Evolutionary conservation across 2,113 vertebrate genomes (phyloP), one percentile per base, ranked within the genome.

Genomic region (Alosa alosa): DNA sequence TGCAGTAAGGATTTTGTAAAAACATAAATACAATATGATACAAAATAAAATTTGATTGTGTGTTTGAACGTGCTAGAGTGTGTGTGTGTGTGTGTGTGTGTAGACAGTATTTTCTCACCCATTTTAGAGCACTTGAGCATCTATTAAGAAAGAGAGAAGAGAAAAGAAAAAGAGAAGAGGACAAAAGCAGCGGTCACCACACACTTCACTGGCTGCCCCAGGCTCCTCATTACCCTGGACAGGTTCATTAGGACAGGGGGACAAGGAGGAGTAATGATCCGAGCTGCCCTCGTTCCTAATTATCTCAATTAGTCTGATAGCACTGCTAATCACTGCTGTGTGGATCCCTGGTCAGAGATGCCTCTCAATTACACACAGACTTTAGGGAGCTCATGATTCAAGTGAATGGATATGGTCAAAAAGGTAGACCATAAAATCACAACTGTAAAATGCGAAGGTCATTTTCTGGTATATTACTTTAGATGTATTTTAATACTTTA

Each of bases 101-200:
- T 36, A 52, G 4, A 52, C 0, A 84, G 4, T 45, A 49, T 86
- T 36, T 11, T 64, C 90, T 93, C 86, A 95, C 94, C 94, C 18
- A 88, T 87, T 0, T 83, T 31, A 44, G 81, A 57, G 86, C 94
- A 95, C 46, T 88, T 87, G 72, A 11, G 87, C 92, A 95, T 94
- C 94, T 95, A 86, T 88, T 5, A 82, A 22, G 88, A 46, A 85
- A 57, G n/a, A 68, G 64, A 31, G n/a, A 31, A 25, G 60, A 68
- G n/a, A 68, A 31, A 25, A 68, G 11, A 6, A 78, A n/a, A 88
- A 45, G 86, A 64, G 44, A n/a, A n/a, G n/a, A n/a, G n/a, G n/a
- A n/a, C n/a, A n/a, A 88, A 20, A 57, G 52, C 22, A 20, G 9
- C 11, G 64, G 25, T 68, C 25, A 78, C 0, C 13, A 13, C 3